Evolutionary conservation across 2,797 vertebrate species (phyloP).

Genomic region (Hoplostethus atlanticus): DNA sequence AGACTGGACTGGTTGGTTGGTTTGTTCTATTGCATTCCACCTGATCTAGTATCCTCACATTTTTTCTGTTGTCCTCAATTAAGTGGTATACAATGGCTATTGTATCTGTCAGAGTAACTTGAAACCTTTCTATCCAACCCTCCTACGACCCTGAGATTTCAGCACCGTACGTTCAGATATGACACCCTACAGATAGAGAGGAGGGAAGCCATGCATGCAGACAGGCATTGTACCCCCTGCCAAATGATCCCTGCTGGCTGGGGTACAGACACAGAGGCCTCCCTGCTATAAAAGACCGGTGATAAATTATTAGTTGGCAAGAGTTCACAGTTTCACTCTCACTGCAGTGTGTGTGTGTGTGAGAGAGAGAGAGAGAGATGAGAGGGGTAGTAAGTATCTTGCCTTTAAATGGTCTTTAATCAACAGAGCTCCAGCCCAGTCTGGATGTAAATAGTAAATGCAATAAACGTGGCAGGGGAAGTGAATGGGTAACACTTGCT

Average conservation of each 20-base stretch:
- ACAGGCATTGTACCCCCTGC: constrained; percentile 8
- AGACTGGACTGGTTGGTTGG: background rate
- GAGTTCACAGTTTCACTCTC: constrained; percentile 14
- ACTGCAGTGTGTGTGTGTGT: background rate
- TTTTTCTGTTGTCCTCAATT: background rate
- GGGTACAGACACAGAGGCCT: constrained; percentile 6
- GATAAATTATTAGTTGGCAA: constrained; percentile 45
- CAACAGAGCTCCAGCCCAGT: no score
- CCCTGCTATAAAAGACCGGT: constrained; percentile 14
- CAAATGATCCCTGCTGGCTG: constrained; percentile 9
- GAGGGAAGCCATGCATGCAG: constrained; percentile 11
- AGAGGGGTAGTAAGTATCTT: background rate
- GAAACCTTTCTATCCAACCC: constrained; percentile 38
- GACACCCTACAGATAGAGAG: constrained; percentile 15
- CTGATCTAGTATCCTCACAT: background rate
- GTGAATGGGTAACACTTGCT: no score
- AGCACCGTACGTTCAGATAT: constrained; percentile 24
- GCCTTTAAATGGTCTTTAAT: no score
- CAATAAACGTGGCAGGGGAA: no score
- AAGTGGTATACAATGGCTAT: constrained; percentile 1
- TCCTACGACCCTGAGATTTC: constrained; percentile 7
- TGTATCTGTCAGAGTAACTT: constrained; percentile 29
- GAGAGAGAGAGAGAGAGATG: no score
- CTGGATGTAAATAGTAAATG: no score
- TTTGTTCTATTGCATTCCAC: background rate